Conservation (phyloP, 2,113 vertebrate genomes). For the Cariama cristata region DNA sequence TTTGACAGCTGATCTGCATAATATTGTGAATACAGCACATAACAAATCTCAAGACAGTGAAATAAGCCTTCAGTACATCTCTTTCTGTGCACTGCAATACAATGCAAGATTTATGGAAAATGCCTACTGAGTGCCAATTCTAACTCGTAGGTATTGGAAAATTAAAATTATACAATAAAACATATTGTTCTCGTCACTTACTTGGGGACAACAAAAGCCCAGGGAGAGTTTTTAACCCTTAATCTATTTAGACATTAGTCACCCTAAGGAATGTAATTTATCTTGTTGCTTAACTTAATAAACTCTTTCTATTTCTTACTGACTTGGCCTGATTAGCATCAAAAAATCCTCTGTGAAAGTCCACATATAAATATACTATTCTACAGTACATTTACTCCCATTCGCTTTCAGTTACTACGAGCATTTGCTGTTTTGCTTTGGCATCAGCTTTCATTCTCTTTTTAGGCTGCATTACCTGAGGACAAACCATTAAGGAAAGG, state of each 20-base stretch:
- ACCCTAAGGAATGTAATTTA: background rate
- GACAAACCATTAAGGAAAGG: background rate
- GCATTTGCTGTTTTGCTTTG: background rate
- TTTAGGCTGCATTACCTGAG: background rate
- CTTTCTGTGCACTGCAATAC: background rate
- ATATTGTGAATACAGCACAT: background rate
- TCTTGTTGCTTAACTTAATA: background rate
- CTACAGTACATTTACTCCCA: background rate
- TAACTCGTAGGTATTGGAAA: background rate
- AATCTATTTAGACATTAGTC: background rate
- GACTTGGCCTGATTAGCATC: background rate
- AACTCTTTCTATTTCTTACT: background rate
- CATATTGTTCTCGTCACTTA: background rate
- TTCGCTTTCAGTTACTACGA: background rate
- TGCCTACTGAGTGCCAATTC: background rate
- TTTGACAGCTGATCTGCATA: slow-evolving; percentile 36
- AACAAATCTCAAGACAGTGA: slow-evolving; percentile 3
- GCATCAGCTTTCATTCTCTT: background rate
- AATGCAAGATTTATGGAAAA: background rate
- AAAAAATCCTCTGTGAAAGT: background rate
- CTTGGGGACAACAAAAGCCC: background rate
- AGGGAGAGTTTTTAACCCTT: background rate
- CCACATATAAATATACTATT: background rate
- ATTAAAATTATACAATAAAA: background rate
- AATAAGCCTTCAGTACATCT: background rate